A percentile compares a stretch with the other conserved stretches of the same genome.
Conservation (phyloP, 2,113 vertebrate genomes). For the Melanerpes aurifrons region DNA sequence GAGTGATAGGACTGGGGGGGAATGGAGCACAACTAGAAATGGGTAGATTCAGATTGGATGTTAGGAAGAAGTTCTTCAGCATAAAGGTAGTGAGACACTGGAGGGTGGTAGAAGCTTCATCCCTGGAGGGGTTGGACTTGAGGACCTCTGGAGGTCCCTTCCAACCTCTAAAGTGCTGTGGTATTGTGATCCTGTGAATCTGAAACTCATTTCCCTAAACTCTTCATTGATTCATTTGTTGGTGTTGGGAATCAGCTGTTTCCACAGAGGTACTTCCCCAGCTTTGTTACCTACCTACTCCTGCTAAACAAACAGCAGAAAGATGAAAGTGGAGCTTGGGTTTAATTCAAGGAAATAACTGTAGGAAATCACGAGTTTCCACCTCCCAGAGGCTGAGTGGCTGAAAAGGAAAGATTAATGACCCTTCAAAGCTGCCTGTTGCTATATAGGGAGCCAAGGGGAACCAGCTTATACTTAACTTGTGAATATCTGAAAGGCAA, state of each 20-base stretch:
- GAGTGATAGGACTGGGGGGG: no score
- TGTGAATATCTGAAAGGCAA: background rate
- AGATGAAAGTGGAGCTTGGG: background rate
- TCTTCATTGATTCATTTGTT: background rate
- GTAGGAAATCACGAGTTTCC: constrained; percentile 21
- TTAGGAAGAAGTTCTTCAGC: no score
- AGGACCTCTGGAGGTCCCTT: no score
- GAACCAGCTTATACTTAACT: background rate
- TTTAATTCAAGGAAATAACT: constrained; percentile 15
- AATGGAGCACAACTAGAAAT: no score
- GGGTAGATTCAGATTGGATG: no score
- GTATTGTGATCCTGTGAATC: background rate
- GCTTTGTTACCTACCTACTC: background rate
- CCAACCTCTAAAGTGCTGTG: background rate
- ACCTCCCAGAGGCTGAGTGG: background rate
- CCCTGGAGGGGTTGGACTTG: no score
- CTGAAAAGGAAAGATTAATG: constrained; percentile 38
- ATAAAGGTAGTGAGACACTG: no score
- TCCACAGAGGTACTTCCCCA: background rate
- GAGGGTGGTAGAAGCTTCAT: no score
- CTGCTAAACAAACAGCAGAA: background rate
- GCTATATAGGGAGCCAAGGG: constrained; percentile 13
- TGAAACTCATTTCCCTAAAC: background rate
- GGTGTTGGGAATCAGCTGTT: background rate
- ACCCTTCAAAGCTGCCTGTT: background rate